Evolutionary conservation across 2,888 invertebrate species (phyloP).

Genomic region (Steromphala cineraria): DNA sequence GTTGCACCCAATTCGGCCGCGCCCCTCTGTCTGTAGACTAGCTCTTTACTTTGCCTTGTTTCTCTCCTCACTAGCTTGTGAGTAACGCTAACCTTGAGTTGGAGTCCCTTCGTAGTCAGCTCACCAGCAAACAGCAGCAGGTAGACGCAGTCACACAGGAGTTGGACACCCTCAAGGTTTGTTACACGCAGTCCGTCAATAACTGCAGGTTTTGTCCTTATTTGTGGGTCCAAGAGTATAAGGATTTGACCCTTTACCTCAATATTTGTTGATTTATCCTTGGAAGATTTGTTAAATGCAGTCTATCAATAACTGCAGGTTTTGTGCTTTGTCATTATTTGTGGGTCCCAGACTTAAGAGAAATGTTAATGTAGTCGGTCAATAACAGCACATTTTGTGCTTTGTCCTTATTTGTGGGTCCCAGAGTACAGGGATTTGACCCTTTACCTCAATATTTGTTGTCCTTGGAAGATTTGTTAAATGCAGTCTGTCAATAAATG

Average conservation of each 20-base stretch:
- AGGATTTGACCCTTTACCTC: too few relatives aligned
- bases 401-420: too few relatives aligned
- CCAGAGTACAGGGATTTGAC: too few relatives aligned
- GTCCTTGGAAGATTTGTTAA: constrained; percentile 58
- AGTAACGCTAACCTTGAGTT: constrained; percentile 62
- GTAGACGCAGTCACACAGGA: constrained; percentile 52
- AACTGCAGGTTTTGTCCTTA: too few relatives aligned
- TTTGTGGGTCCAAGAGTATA: too few relatives aligned
- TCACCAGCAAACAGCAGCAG: constrained; percentile 59
- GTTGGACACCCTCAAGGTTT: constrained; percentile 58
- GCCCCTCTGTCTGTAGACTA: not conserved
- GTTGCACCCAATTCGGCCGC: not conserved
- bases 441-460: too few relatives aligned
- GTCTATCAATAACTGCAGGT: too few relatives aligned
- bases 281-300: constrained; percentile 52
- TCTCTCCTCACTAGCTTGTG: constrained; percentile 58
- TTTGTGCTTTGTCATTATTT: too few relatives aligned
- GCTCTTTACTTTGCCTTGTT: not conserved
- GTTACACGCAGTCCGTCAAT: not conserved
- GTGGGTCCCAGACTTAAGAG: too few relatives aligned
- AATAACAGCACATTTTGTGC: too few relatives aligned
- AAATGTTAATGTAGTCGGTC: too few relatives aligned
- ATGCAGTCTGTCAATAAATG: not conserved
- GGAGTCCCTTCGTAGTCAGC: constrained; percentile 58
- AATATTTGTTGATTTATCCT: too few relatives aligned